Evolutionary conservation across 2,113 vertebrate species (phyloP).

Genomic region (Strigops habroptila): DNA sequence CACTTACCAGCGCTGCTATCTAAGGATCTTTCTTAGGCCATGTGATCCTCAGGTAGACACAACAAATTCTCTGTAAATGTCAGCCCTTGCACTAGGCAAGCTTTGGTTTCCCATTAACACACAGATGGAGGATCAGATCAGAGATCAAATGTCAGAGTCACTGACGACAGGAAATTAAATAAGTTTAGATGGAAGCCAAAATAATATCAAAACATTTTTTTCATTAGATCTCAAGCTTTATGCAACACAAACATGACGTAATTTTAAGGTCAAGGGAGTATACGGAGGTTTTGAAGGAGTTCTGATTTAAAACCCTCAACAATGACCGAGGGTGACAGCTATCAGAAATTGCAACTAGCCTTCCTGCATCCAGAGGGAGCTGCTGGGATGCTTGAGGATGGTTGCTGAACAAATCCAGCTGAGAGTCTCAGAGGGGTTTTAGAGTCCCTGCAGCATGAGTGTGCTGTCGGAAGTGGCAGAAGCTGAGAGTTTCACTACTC

Average conservation of each 20-base stretch:
- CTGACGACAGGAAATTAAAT: background rate
- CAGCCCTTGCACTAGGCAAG: background rate
- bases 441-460: accelerated
- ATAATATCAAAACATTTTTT: background rate
- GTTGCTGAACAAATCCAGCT: background rate
- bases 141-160: conserved; percentile 27
- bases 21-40: background rate
- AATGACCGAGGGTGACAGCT: accelerated
- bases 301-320: background rate
- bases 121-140: background rate
- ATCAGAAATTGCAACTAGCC: accelerated
- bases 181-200: background rate
- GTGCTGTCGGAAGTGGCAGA: background rate
- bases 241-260: background rate
- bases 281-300: background rate
- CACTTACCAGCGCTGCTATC: background rate
- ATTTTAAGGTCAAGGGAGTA: background rate
- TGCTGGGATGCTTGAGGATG: background rate
- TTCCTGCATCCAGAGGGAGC: background rate
- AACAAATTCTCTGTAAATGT: conserved; percentile 47
- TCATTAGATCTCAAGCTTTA: background rate
- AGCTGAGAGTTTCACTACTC: background rate
- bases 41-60: background rate
- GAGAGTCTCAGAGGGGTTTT: background rate
- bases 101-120: background rate